Evolutionary conservation across 2,888 invertebrate genomes (phyloP).

Genomic region (Aleiodes leptofemur): DNA sequence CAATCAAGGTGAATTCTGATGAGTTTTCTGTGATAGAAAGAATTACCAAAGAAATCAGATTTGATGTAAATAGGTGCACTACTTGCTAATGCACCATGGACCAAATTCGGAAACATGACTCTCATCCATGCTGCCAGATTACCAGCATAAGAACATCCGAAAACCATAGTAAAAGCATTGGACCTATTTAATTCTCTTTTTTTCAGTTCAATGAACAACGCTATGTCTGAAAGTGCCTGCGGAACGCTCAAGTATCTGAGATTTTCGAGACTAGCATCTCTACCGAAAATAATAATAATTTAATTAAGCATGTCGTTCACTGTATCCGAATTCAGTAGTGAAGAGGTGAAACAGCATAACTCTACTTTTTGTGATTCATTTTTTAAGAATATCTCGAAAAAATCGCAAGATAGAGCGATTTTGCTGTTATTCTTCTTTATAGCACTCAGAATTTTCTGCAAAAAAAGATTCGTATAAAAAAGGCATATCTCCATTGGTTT

Average conservation of each 20-base stretch:
- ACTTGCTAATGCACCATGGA: constrained; percentile 79
- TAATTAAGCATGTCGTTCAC: not conserved
- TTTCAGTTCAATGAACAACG: constrained; percentile 61
- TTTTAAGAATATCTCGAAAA: too few species aligned
- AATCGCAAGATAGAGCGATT: too few species aligned
- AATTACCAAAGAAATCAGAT: constrained; percentile 78
- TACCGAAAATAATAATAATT: constrained; percentile 61
- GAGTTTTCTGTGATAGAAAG: not conserved
- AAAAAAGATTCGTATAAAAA: too few species aligned
- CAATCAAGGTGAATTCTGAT: constrained; percentile 1
- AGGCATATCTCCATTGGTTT: too few species aligned
- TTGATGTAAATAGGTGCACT: constrained; percentile 79
- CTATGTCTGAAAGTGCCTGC: constrained; percentile 79
- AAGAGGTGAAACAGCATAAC: too few species aligned
- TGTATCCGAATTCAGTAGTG: too few species aligned
- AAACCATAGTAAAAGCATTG: constrained; percentile 76
- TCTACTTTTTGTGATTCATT: too few species aligned
- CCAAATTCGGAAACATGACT: constrained; percentile 79
- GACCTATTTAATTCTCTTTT: constrained; percentile 64
- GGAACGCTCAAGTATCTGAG: constrained; percentile 80
- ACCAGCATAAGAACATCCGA: too few species aligned
- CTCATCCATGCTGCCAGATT: constrained; percentile 76
- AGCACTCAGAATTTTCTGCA: too few species aligned
- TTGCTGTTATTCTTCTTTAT: too few species aligned
- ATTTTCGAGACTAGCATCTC: constrained; percentile 78